These are phyloP conservation scores for Brotogeris chrysoptera DNA, from an alignment of 2,797 vertebrate species.

Conservation along the genomic window DNA sequence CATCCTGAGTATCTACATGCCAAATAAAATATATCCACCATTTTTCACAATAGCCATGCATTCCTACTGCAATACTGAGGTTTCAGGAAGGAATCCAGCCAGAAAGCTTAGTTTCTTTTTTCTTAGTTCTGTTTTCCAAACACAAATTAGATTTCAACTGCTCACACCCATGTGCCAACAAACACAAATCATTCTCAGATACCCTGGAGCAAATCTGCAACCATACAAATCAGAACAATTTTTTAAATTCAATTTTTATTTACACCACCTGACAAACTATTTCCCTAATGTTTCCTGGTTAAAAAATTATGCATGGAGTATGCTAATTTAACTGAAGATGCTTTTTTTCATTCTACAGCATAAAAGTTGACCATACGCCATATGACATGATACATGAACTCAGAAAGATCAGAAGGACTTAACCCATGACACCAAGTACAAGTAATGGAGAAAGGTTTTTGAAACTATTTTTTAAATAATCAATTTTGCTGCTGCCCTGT, in stretches of 20 bases:
- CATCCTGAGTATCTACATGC: rapidly evolving
- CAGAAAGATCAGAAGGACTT: not conserved
- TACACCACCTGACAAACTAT: not conserved
- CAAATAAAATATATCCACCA: rapidly evolving
- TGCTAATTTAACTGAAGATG: not conserved
- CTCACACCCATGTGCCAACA: not conserved
- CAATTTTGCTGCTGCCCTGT: not conserved
- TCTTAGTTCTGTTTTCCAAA: not conserved
- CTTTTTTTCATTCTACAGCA: not conserved
- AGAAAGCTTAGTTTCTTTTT: not conserved
- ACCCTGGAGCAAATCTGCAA: not conserved
- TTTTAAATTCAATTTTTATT: not conserved
- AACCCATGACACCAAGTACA: not conserved
- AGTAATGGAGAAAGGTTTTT: not conserved
- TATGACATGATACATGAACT: not conserved
- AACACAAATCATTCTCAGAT: not conserved
- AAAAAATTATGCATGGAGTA: not conserved
- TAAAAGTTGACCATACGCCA: not conserved
- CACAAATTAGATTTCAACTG: not conserved
- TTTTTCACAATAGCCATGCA: rapidly evolving
- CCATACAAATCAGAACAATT: rapidly evolving
- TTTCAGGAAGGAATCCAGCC: not conserved
- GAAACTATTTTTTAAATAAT: not conserved
- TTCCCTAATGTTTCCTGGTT: not conserved
- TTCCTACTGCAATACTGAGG: rapidly evolving